These are phyloP conservation scores for Drosophila lacicola DNA, from an alignment of 2,888 invertebrate genomes.

Conservation along the genomic window DNA sequence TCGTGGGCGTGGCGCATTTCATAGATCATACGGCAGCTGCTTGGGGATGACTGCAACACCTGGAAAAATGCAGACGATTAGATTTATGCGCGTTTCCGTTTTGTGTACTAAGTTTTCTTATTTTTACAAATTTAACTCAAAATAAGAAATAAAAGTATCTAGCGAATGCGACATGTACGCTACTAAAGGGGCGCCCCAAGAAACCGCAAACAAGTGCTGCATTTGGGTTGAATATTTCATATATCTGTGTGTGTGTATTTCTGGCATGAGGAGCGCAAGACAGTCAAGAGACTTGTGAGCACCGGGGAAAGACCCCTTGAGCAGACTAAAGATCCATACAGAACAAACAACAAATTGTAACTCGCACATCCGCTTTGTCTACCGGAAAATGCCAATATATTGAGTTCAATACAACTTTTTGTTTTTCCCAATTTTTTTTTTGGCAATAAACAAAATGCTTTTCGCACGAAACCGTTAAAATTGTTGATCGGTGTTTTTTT, in stretches of 20 bases:
- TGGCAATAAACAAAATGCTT: constrained; percentile 27
- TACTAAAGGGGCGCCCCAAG: background rate
- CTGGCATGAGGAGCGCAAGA: background rate
- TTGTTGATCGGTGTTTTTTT: constrained; percentile 1
- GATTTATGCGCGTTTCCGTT: constrained; percentile 68
- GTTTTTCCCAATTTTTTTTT: constrained; percentile 4
- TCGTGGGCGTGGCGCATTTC: constrained; percentile 57
- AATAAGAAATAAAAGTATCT: background rate
- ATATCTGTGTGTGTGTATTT: constrained; percentile 5
- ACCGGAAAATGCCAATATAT: constrained; percentile 39
- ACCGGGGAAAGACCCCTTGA: background rate
- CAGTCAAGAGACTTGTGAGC: background rate
- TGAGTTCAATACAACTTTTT: constrained; percentile 18
- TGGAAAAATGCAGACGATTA: constrained; percentile 67
- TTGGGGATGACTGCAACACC: constrained; percentile 61
- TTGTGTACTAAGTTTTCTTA: background rate
- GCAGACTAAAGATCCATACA: background rate
- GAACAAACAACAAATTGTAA: constrained; percentile 3
- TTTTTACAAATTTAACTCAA: constrained; percentile 7
- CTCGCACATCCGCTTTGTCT: constrained; percentile 33
- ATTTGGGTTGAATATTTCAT: background rate
- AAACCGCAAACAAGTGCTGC: constrained; percentile 25
- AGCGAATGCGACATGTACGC: constrained; percentile 2
- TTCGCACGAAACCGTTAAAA: constrained; percentile 22
- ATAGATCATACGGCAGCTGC: constrained; percentile 68